Evolutionary conservation across 1,140 invertebrate genomes (phyloP).

Genomic region (Ceratosolen solmsi): DNA sequence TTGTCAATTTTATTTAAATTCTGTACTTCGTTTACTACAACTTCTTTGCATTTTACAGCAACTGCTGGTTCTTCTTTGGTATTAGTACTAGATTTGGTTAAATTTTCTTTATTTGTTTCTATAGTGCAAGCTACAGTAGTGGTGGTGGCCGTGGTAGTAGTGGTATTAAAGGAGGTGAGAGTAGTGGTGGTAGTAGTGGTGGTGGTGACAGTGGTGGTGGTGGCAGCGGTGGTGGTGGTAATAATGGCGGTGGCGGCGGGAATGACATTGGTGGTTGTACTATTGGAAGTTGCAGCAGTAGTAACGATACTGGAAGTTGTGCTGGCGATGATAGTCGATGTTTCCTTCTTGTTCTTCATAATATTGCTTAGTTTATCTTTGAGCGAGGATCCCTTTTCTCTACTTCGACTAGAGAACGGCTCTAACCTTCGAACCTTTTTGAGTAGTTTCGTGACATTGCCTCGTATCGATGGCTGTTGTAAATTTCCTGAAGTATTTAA

Average conservation of each 20-base stretch:
- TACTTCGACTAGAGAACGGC: constrained; percentile 55
- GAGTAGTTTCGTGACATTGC: constrained; percentile 58
- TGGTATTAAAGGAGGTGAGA: too few relatives aligned
- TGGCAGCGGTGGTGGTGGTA: neutral
- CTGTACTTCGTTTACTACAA: neutral
- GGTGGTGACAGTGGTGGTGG: neutral
- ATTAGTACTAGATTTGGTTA: neutral
- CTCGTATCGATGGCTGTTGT: constrained; percentile 21
- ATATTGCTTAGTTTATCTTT: constrained; percentile 69
- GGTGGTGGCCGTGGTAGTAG: neutral
- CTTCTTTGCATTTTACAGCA: neutral
- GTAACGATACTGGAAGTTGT: neutral
- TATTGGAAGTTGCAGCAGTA: neutral
- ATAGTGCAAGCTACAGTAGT: neutral
- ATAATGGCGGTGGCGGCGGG: neutral
- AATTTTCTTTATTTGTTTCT: neutral
- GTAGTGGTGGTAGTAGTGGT: neutral
- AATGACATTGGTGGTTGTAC: neutral
- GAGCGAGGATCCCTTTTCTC: constrained; percentile 62
- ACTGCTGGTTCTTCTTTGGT: neutral
- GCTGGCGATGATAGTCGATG: neutral
- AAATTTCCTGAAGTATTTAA: neutral
- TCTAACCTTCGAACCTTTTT: constrained; percentile 65
- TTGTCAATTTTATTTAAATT: neutral
- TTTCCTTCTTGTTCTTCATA: constrained; percentile 54